phyloP scores from a whole-genome alignment of 2,888 invertebrate species.

The Allophyes oxyacanthae region DNA sequence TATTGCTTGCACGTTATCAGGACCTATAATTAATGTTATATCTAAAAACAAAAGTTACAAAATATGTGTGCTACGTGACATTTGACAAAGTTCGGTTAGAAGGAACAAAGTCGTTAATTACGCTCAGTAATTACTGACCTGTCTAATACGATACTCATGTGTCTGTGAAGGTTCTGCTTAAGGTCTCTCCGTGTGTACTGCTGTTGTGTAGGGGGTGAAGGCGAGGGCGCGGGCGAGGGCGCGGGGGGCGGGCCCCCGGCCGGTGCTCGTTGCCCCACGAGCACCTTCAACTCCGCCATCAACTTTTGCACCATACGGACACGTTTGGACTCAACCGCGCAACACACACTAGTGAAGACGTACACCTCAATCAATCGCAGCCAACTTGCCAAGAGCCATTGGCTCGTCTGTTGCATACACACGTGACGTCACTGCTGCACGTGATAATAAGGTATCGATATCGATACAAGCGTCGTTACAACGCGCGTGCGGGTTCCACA shows the following conservation, averaged over 20 bases:
- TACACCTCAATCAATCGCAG: constrained; percentile 75
- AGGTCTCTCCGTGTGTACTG: constrained; percentile 84
- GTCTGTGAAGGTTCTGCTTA: constrained; percentile 86
- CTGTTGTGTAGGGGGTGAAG: constrained; percentile 68
- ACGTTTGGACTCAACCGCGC: constrained; percentile 79
- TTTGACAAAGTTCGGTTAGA: constrained; percentile 18
- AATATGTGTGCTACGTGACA: constrained; percentile 21
- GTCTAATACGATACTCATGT: constrained; percentile 88
- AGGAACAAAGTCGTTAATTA: constrained; percentile 23
- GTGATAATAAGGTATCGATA: constrained; percentile 82
- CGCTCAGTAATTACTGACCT: constrained; percentile 75
- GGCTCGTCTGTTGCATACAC: constrained; percentile 82
- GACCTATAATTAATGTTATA: constrained; percentile 38
- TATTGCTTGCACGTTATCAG: constrained; percentile 44
- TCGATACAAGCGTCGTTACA: constrained; percentile 82
- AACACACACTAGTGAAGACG: constrained; percentile 79
- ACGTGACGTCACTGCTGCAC: constrained; percentile 82
- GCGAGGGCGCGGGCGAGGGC: constrained; percentile 59
- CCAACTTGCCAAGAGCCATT: constrained; percentile 85
- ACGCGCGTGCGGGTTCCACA: constrained; percentile 84
- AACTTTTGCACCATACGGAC: constrained; percentile 87
- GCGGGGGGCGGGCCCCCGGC: constrained; percentile 70
- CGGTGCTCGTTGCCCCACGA: constrained; percentile 86
- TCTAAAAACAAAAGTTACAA: constrained; percentile 27
- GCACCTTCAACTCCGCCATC: constrained; percentile 88